Conservation (phyloP, 2,113 vertebrate genomes). For the Gasterosteus nipponicus region DNA sequence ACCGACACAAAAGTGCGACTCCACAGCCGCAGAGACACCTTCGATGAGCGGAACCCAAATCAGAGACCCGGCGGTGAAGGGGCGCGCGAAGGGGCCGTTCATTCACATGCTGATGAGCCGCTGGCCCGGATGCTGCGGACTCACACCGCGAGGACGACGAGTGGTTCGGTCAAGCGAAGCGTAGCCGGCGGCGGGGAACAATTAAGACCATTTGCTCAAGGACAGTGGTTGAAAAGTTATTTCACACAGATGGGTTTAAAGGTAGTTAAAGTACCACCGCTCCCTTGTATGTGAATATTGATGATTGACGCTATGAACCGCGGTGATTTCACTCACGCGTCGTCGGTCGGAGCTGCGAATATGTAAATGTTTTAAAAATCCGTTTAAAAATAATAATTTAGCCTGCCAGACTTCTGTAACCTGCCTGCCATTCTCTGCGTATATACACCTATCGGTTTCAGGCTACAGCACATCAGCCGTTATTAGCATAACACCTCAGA, state of each 20-base stretch:
- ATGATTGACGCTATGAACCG: too few relatives aligned
- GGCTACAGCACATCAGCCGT: too few relatives aligned
- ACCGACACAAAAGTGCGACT: not conserved
- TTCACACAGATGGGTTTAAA: too few relatives aligned
- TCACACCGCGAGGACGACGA: conserved; percentile 5
- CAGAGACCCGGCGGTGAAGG: conserved; percentile 27
- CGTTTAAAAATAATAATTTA: too few relatives aligned
- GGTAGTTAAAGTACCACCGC: not conserved
- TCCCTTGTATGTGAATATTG: not conserved
- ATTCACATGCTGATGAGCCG: conserved; percentile 75
- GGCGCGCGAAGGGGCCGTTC: conserved; percentile 7
- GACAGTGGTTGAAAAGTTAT: not conserved
- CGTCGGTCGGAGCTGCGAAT: too few relatives aligned
- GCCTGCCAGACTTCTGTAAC: too few relatives aligned
- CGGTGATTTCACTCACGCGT: too few relatives aligned
- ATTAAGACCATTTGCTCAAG: not conserved
- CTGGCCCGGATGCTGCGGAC: conserved; percentile 59
- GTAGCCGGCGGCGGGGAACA: not conserved
- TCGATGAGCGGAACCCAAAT: conserved; percentile 26
- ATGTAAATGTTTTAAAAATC: too few relatives aligned
- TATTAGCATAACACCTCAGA: too few relatives aligned
- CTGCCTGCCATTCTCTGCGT: too few relatives aligned
- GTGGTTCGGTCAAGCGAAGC: not conserved
- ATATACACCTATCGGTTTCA: too few relatives aligned
- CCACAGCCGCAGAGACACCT: conserved; percentile 10